phyloP scores from a whole-genome alignment of 2,888 invertebrate species.

The Anodontia alba region DNA sequence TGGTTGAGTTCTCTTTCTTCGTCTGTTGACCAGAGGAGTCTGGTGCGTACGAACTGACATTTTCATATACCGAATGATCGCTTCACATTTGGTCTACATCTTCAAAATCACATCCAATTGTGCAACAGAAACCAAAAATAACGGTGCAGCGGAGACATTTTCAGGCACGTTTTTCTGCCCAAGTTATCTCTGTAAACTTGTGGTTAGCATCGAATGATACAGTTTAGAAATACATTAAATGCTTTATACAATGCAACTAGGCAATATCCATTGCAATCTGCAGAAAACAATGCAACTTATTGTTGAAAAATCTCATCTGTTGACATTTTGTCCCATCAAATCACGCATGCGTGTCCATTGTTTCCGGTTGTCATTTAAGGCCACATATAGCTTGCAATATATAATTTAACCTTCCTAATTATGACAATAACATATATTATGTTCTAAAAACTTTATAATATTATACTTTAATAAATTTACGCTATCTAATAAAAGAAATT shows the following conservation, averaged over 20 bases:
- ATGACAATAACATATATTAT: no score
- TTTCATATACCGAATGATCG: neutral
- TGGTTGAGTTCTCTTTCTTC: constrained; percentile 78
- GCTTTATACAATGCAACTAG: neutral
- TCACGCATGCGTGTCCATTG: constrained; percentile 9
- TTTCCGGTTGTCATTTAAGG: no score
- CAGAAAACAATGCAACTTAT: neutral
- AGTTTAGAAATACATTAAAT: neutral
- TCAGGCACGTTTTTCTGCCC: no score
- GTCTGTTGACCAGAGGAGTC: constrained; percentile 46
- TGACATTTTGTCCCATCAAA: neutral
- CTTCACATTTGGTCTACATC: no score
- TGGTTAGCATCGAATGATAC: no score
- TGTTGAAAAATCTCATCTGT: neutral
- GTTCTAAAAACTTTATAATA: no score
- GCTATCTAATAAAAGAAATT: no score
- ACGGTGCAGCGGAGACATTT: neutral
- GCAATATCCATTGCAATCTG: neutral
- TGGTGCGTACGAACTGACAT: constrained; percentile 33
- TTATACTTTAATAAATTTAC: no score
- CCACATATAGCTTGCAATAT: no score
- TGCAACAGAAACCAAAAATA: neutral
- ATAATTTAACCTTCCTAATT: no score
- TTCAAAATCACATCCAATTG: neutral
- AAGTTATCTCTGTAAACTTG: no score